Evolutionary conservation across 2,113 vertebrate genomes (phyloP), one percentile per base, ranked within the genome.

Genomic region (Hippopotamus amphibius): DNA sequence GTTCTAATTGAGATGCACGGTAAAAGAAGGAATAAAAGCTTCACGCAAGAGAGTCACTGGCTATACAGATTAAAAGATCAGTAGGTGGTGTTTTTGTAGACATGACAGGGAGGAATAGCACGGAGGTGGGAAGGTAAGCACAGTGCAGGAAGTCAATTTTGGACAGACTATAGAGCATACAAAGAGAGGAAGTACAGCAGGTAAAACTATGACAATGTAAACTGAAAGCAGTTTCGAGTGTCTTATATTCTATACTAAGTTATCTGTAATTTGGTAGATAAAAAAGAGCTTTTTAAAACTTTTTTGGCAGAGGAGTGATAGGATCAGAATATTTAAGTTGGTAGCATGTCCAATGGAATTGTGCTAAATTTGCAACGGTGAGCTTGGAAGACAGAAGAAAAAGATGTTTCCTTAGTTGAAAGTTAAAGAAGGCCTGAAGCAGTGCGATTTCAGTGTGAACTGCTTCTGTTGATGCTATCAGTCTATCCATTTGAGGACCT

Each of bases 21-120:
- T 87, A 53, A 76, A 90, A 84, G 59, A 84, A 46, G 48, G 12
- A 86, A 33, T 53, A 76, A 84, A 88, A 65, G 33, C 74, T 79
- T 28, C 9, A 8, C 24, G 3, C 4, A 59, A 28, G 43, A 79
- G 12, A 3, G 7, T 72, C 66, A 30, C 14, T 80, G 30, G 21
- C 37, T 69, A 3, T 33, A 76, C 71, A 55, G 7, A 48, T 41
- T 72, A n/a, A 61, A 71, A 89, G 24, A 19, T 28, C 12, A 11
- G 28, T 6, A 82, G 33, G 53, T 57, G 5, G 28, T 48, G 17
- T 22, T 68, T 66, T 30, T 71, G 10, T 55, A 19, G 74, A 41
- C 24, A 21, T 12, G 24, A 33, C 10, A 41, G 5, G 59, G 74
- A 80, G 28, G 72, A 41, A 10, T 7, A 19, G 13, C 46, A 2